These are phyloP conservation scores for Bombus waltoni DNA, from an alignment of 1,140 invertebrate species.

Conservation along the genomic window DNA sequence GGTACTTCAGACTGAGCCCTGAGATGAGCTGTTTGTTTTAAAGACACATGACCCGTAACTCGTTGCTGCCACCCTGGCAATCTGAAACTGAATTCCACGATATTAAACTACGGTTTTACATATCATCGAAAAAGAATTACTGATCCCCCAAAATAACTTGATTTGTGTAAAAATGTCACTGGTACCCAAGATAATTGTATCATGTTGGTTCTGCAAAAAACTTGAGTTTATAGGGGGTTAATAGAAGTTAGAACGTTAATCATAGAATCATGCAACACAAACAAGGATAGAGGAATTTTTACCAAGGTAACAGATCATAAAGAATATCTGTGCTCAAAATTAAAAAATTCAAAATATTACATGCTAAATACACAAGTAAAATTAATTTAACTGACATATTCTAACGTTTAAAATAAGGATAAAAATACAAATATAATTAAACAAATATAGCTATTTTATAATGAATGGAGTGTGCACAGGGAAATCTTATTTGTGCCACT, in stretches of 20 bases:
- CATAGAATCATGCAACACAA: slow-evolving; percentile 73
- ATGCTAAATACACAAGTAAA: slow-evolving; percentile 34
- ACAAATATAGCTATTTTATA: slow-evolving; percentile 15
- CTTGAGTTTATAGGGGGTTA: slow-evolving; percentile 68
- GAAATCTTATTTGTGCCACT: slow-evolving; percentile 58
- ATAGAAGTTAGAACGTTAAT: slow-evolving; percentile 78
- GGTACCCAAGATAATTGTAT: slow-evolving; percentile 42
- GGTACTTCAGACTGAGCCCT: slow-evolving; percentile 73
- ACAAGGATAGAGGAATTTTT: slow-evolving; percentile 57
- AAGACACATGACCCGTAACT: slow-evolving; percentile 75
- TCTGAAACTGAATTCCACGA: slow-evolving; percentile 73
- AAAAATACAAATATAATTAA: slow-evolving; percentile 36
- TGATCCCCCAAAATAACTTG: slow-evolving; percentile 19
- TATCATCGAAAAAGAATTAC: neutral
- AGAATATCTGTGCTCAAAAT: slow-evolving; percentile 26
- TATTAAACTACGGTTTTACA: slow-evolving; percentile 2
- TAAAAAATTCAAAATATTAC: slow-evolving; percentile 6
- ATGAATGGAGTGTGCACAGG: slow-evolving; percentile 59
- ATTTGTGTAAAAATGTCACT: slow-evolving; percentile 31
- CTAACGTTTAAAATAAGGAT: slow-evolving; percentile 27
- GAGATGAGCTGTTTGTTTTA: slow-evolving; percentile 77
- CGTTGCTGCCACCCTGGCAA: slow-evolving; percentile 69
- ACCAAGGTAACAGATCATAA: slow-evolving; percentile 26
- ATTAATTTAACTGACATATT: neutral
- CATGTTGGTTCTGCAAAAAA: slow-evolving; percentile 62